Conservation (phyloP, 2,888 invertebrate species). For the Phengaris alcon region DNA sequence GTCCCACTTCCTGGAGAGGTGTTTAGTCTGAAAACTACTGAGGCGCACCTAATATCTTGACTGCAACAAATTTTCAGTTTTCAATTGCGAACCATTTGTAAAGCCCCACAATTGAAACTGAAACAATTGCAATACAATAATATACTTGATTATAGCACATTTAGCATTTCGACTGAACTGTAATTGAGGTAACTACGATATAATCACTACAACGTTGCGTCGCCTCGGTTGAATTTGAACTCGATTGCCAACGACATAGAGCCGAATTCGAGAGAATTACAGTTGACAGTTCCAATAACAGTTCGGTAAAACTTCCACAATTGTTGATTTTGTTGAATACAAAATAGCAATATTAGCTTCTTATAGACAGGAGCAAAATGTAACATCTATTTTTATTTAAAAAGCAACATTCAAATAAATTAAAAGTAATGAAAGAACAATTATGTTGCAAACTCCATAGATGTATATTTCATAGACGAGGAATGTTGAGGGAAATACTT, state of each 20-base stretch:
- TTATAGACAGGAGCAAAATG: background rate
- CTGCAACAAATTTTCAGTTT: background rate
- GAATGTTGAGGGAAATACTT: too few relatives aligned
- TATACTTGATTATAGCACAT: constrained; percentile 30
- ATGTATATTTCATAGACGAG: too few relatives aligned
- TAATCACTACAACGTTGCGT: constrained; percentile 33
- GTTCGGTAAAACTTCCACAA: constrained; percentile 28
- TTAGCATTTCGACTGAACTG: constrained; percentile 28
- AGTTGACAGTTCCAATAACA: constrained; percentile 28
- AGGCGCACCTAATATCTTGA: background rate
- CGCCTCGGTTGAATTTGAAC: constrained; percentile 39
- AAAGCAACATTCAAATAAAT: too few relatives aligned
- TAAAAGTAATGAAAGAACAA: too few relatives aligned
- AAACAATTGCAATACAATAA: constrained; percentile 28
- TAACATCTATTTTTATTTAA: too few relatives aligned
- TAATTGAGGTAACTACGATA: constrained; percentile 32
- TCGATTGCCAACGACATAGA: constrained; percentile 37
- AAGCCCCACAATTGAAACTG: background rate
- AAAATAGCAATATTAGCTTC: constrained; percentile 29
- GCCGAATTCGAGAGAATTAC: constrained; percentile 25
- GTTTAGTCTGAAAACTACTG: background rate
- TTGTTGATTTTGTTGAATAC: constrained; percentile 32
- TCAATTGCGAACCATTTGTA: background rate
- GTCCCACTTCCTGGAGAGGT: background rate
- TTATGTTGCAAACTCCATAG: too few relatives aligned